Evolutionary conservation across 2,113 vertebrate species (phyloP).

Genomic region (Crotalus helleri): DNA sequence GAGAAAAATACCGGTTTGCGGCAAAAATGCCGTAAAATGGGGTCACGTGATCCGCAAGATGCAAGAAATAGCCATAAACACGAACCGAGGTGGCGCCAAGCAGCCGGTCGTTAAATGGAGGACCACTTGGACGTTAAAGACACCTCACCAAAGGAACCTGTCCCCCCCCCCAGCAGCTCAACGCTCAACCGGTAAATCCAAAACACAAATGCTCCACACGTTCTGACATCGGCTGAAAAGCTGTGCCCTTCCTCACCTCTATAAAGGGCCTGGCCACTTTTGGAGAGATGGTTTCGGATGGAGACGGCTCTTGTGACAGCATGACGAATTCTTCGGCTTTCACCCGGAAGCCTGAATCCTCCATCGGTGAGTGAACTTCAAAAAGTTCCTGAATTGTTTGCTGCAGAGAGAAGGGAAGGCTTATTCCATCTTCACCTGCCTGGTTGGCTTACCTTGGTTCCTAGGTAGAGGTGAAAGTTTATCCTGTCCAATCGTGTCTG

Average conservation of each 20-base stretch:
- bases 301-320: constrained; percentile 87
- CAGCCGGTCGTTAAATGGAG: not conserved
- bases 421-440: not conserved
- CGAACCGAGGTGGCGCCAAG: not conserved
- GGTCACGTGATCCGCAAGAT: too few relatives aligned
- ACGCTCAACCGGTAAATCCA: not conserved
- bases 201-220: not conserved
- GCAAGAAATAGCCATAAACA: too few relatives aligned
- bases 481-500: not conserved
- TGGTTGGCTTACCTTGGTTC: not conserved
- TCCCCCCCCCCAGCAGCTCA: accelerated
- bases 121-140: not conserved
- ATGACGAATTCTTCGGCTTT: constrained; percentile 93
- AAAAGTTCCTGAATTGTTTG: constrained; percentile 92
- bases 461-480: not conserved
- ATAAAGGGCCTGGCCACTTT: constrained; percentile 89
- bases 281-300: constrained; percentile 86
- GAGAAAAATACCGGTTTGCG: too few relatives aligned
- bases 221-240: not conserved
- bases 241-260: constrained; percentile 57
- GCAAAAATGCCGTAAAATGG: too few relatives aligned
- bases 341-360: constrained; percentile 72
- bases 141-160: not conserved
- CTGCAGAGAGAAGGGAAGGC: constrained; percentile 53
- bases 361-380: constrained; percentile 88